Conservation (phyloP, 2,888 invertebrate genomes). For the Strigamia transsilvanica region DNA sequence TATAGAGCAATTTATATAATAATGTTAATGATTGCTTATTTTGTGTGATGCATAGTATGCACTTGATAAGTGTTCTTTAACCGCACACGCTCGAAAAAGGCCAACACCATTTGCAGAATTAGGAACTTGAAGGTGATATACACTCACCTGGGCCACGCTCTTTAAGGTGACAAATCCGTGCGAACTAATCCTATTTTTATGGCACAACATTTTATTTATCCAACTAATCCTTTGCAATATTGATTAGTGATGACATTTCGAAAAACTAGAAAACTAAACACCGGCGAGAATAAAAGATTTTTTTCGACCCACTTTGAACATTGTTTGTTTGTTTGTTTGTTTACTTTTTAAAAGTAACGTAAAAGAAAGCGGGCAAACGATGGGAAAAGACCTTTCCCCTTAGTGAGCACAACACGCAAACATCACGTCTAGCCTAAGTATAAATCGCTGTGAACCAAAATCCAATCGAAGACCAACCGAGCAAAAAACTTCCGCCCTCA, state of each 20-base stretch:
- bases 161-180: constrained; percentile 14
- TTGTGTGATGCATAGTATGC: constrained; percentile 41
- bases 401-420: constrained; percentile 33
- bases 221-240: background rate
- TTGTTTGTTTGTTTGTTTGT: constrained; percentile 5
- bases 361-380: constrained; percentile 41
- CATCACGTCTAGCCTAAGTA: constrained; percentile 28
- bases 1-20: constrained; percentile 36
- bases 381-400: constrained; percentile 38
- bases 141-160: constrained; percentile 18
- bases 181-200: background rate
- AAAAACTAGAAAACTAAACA: background rate
- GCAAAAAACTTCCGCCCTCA: constrained; percentile 42
- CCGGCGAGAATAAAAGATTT: background rate
- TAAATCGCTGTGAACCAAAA: constrained; percentile 42
- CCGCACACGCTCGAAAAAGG: constrained; percentile 31
- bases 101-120: constrained; percentile 36
- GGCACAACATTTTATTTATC: background rate
- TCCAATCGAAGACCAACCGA: constrained; percentile 42
- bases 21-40: constrained; percentile 44
- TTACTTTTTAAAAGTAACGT: constrained; percentile 20
- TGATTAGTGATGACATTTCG: background rate
- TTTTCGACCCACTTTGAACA: background rate
- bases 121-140: constrained; percentile 36
- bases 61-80: constrained; percentile 42